phyloP scores from a whole-genome alignment of 2,888 invertebrate species.

The Phortica okadai region DNA sequence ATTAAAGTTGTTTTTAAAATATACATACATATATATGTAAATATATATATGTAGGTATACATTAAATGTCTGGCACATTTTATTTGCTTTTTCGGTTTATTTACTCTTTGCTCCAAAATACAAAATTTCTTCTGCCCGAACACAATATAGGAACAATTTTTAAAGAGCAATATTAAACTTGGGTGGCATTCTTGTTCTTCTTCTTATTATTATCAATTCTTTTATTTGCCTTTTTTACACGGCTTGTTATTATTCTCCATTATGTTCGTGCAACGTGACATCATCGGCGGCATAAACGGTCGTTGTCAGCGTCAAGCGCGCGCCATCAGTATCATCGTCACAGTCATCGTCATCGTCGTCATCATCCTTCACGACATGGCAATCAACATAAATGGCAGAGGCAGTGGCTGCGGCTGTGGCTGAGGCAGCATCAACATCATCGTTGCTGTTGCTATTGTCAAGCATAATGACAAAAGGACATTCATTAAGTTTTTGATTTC shows the following conservation, averaged over 20 bases:
- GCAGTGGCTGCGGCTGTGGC: background rate
- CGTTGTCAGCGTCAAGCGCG: conserved; percentile 59
- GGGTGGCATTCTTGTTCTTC: background rate
- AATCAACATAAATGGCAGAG: background rate
- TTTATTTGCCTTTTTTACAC: conserved; percentile 48
- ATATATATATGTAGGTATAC: no score
- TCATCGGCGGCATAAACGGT: conserved; percentile 66
- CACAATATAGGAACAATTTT: background rate
- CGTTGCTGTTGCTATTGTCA: conserved; percentile 37
- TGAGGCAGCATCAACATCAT: background rate
- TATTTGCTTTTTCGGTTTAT: no score
- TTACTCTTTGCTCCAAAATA: no score
- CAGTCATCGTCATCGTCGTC: conserved; percentile 40
- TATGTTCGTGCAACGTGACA: conserved; percentile 59
- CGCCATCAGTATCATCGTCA: conserved; percentile 27
- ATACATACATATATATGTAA: background rate
- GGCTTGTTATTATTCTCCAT: background rate
- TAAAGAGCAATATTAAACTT: background rate
- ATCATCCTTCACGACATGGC: background rate
- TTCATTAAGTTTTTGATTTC: conserved; percentile 74
- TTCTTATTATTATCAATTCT: conserved; percentile 38
- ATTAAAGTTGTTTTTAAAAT: conserved; percentile 56
- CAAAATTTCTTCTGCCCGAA: no score
- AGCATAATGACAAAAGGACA: conserved; percentile 71
- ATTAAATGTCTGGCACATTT: no score